Evolutionary conservation across 2,888 invertebrate species (phyloP).

Genomic region (Drosophila infuscata): DNA sequence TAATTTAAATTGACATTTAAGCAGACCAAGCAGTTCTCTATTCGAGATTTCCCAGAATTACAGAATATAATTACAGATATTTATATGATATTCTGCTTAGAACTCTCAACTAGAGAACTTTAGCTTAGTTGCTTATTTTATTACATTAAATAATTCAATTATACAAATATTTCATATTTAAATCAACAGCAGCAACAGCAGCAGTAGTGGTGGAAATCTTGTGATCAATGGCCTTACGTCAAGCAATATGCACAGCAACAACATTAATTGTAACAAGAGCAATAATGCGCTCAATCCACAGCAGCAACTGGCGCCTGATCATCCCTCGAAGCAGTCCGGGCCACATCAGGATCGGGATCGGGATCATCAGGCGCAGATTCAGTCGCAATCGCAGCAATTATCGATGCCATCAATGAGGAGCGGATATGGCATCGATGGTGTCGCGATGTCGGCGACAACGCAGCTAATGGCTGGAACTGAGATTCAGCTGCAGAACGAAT

Average conservation of each 20-base stretch:
- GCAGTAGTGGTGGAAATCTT: conserved; percentile 73
- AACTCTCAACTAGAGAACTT: neutral
- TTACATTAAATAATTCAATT: neutral
- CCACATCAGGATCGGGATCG: conserved; percentile 5
- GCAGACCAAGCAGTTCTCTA: neutral
- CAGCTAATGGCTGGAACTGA: conserved; percentile 56
- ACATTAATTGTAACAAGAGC: conserved; percentile 56
- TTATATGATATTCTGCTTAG: neutral
- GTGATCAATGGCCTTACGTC: conserved; percentile 82
- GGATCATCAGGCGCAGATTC: conserved; percentile 12
- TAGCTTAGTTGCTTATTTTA: neutral
- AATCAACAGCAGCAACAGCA: conserved; percentile 50
- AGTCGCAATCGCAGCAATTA: conserved; percentile 40
- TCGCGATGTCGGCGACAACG: conserved; percentile 51
- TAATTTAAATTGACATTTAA: neutral
- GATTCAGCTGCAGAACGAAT: conserved; percentile 61
- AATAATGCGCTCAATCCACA: conserved; percentile 36
- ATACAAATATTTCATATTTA: neutral
- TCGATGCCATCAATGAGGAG: conserved; percentile 41
- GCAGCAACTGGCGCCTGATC: conserved; percentile 60
- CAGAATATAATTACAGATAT: neutral
- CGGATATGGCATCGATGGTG: conserved; percentile 46
- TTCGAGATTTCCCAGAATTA: neutral
- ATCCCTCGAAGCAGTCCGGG: conserved; percentile 42
- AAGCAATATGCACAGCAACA: conserved; percentile 75